Evolutionary conservation across 2,113 vertebrate species (phyloP).

Genomic region (Rhinoderma darwinii): DNA sequence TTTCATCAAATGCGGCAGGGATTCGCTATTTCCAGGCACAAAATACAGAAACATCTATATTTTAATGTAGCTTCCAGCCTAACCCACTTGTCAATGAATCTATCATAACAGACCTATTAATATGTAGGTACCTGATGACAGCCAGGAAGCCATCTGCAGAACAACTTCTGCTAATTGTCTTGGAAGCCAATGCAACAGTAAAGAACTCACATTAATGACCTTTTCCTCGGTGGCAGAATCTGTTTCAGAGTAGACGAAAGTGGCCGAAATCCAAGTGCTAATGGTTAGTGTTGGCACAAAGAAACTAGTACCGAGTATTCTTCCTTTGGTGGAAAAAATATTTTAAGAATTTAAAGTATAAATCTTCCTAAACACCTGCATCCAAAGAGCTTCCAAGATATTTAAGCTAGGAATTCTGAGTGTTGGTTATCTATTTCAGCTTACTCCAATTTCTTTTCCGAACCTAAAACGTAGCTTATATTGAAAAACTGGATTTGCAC

Average conservation of each 20-base stretch:
- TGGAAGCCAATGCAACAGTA: slow-evolving; percentile 72
- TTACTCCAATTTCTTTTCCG: slow-evolving; percentile 62
- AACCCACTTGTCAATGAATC: slow-evolving; percentile 77
- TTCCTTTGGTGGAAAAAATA: slow-evolving; percentile 76
- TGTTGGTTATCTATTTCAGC: slow-evolving; percentile 71
- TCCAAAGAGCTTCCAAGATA: slow-evolving; percentile 73
- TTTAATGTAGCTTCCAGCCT: slow-evolving; percentile 78
- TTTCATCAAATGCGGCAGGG: slow-evolving; percentile 1
- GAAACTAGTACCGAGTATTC: slow-evolving; percentile 75
- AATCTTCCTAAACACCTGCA: slow-evolving; percentile 80
- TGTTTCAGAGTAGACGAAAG: slow-evolving; percentile 71
- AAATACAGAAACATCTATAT: slow-evolving; percentile 51
- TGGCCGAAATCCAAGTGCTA: slow-evolving; percentile 76
- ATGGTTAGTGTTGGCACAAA: slow-evolving; percentile 81
- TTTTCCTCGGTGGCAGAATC: slow-evolving; percentile 78
- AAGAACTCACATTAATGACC: slow-evolving; percentile 75
- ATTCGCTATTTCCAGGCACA: slow-evolving; percentile 16
- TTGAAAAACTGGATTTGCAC: slow-evolving; percentile 18
- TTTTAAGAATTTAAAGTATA: slow-evolving; percentile 76
- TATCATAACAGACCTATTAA: slow-evolving; percentile 72
- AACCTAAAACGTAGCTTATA: slow-evolving; percentile 56
- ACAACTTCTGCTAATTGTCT: slow-evolving; percentile 80
- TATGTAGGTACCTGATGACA: slow-evolving; percentile 78
- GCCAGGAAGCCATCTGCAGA: slow-evolving; percentile 82
- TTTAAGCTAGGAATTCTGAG: slow-evolving; percentile 63